phyloP scores from a whole-genome alignment of 2,113 vertebrate genomes.

The Hoplias malabaricus region DNA sequence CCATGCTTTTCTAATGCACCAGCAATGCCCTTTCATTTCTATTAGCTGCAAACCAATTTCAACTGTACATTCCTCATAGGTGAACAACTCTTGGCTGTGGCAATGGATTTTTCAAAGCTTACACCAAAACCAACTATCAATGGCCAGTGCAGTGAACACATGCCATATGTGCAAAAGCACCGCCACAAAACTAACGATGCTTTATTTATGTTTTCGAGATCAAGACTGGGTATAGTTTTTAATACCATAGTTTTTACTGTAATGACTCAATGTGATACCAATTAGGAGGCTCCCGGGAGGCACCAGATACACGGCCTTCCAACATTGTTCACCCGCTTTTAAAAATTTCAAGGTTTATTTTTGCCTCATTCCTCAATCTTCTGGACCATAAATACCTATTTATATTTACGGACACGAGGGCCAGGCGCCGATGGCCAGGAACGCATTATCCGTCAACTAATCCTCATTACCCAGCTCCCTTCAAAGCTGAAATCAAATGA shows the following conservation, averaged over 20 bases:
- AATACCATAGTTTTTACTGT: conserved; percentile 62
- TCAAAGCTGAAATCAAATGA: conserved; percentile 59
- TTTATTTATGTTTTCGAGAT: conserved; percentile 69
- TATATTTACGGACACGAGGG: conserved; percentile 59
- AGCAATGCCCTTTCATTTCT: conserved; percentile 64
- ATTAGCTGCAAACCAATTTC: conserved; percentile 65
- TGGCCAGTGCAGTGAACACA: conserved; percentile 63
- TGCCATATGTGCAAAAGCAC: conserved; percentile 62
- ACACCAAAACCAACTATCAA: conserved; percentile 59
- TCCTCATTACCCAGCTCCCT: conserved; percentile 53
- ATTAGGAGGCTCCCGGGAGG: conserved; percentile 61
- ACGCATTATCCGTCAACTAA: conserved; percentile 63
- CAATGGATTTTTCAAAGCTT: conserved; percentile 68
- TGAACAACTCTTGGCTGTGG: conserved; percentile 70
- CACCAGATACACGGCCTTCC: conserved; percentile 59
- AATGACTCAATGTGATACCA: conserved; percentile 68
- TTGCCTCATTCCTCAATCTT: conserved; percentile 41
- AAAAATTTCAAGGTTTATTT: conserved; percentile 28
- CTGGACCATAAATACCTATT: conserved; percentile 68
- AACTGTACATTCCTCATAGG: conserved; percentile 77
- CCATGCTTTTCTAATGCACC: conserved; percentile 54
- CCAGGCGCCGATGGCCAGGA: conserved; percentile 63
- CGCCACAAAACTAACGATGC: conserved; percentile 65
- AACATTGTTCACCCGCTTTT: conserved; percentile 36
- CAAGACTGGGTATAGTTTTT: conserved; percentile 61